A percentile compares a stretch with the other conserved stretches of the same genome.
phyloP scores from a whole-genome alignment of 2,888 invertebrate species.

The Cheilosia soror region DNA sequence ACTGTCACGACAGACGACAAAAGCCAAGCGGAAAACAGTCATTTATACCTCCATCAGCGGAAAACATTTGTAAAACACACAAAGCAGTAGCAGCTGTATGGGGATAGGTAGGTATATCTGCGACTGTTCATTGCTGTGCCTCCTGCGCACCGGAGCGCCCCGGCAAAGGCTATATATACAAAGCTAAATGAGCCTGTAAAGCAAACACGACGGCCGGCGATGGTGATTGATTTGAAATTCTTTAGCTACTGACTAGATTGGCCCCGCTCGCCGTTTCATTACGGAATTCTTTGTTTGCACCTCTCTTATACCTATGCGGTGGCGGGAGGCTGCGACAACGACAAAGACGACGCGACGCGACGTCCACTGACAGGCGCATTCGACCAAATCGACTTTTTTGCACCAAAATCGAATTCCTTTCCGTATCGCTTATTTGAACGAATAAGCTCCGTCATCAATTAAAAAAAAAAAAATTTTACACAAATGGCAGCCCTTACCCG shows the following conservation, averaged over 20 bases:
- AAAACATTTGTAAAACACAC: conserved; percentile 75
- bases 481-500: conserved; percentile 63
- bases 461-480: conserved; percentile 46
- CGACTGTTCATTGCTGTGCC: conserved; percentile 18
- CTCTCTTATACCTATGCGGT: conserved; percentile 4
- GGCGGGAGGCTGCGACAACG: background rate
- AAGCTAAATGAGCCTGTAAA: conserved; percentile 71
- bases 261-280: conserved; percentile 55
- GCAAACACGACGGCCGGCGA: conserved; percentile 69
- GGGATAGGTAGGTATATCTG: background rate
- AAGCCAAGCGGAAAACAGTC: conserved; percentile 73
- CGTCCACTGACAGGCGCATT: conserved; percentile 19
- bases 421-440: conserved; percentile 56
- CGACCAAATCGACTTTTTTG: conserved; percentile 42
- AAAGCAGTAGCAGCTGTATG: conserved; percentile 48
- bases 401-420: conserved; percentile 63
- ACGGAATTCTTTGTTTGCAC: conserved; percentile 74
- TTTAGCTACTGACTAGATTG: conserved; percentile 69
- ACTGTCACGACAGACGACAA: conserved; percentile 74
- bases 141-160: conserved; percentile 25
- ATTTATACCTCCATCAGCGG: conserved; percentile 73
- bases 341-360: conserved; percentile 1
- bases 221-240: conserved; percentile 74
- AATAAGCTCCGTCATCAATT: conserved; percentile 60
- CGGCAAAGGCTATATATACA: conserved; percentile 28